A percentile compares a stretch with the other conserved stretches of the same genome.
Conservation (phyloP, 1,140 invertebrate genomes). For the Drosophila parvula region DNA sequence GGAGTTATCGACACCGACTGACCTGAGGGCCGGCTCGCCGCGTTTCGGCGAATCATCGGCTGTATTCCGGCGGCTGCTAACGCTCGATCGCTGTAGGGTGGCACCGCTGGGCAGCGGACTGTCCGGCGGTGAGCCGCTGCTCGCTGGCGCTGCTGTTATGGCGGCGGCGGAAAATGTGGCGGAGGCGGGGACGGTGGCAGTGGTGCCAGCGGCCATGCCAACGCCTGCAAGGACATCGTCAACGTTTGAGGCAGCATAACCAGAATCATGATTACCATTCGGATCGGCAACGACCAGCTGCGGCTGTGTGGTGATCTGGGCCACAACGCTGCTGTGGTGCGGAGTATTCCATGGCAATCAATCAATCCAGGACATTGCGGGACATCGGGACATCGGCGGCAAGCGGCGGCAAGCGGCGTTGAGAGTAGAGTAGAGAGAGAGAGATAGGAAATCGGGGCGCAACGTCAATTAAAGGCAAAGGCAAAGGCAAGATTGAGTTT, state of each 20-base stretch:
- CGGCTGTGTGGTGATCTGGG: conserved; percentile 85
- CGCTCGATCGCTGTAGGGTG: conserved; percentile 76
- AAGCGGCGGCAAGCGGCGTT: background rate
- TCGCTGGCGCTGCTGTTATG: conserved; percentile 46
- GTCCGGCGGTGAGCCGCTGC: conserved; percentile 84
- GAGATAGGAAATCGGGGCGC: conserved; percentile 40
- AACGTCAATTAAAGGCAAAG: conserved; percentile 76
- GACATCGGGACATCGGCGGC: background rate
- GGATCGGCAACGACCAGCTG: conserved; percentile 86
- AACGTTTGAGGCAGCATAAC: conserved; percentile 89
- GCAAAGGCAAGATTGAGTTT: conserved; percentile 76
- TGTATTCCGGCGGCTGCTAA: conserved; percentile 74
- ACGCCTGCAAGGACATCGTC: conserved; percentile 85
- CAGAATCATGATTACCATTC: conserved; percentile 92
- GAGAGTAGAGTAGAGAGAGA: background rate
- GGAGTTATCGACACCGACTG: conserved; percentile 52
- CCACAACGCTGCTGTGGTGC: conserved; percentile 85
- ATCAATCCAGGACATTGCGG: conserved; percentile 27
- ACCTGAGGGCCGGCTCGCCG: conserved; percentile 80
- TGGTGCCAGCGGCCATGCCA: conserved; percentile 51
- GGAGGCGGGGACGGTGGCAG: conserved; percentile 23
- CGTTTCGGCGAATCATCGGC: conserved; percentile 79
- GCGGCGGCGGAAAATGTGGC: background rate
- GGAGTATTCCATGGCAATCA: conserved; percentile 38
- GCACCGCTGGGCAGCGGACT: conserved; percentile 85